Evolutionary conservation across 2,797 vertebrate genomes (phyloP), one percentile per base, ranked within the genome.

Genomic region (Myiotriccus ornatus): DNA sequence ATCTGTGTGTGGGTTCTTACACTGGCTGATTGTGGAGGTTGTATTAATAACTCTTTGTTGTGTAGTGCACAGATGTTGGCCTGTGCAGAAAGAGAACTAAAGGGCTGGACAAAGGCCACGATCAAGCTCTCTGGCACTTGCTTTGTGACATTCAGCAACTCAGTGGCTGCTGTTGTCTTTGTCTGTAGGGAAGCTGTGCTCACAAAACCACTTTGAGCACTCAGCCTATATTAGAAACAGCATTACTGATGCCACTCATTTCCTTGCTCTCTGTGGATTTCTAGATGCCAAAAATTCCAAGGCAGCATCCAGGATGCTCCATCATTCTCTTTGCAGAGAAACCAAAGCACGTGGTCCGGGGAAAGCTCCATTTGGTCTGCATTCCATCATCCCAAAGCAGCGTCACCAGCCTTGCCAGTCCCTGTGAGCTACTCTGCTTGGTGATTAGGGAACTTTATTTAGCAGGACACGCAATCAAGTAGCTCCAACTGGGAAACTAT

Each of bases 31-130:
- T 89, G 87, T 89, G 80, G 82, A 70, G 70, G 27, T 47, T 90
- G 77, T 65, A n/a, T 84, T 86, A 96, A 78, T 89, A 84, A 81
- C 65, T 65, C 88, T 78, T 85, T 96, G 69, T 94, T 87, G 43
- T 86, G 14, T 50, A 20, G 57, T 19, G 14, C 35, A 20, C 57
- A 57, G 82, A 75, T 80, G 30, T 27, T 71, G 71, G 78, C 59
- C 55, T 87, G 11, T 27, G 43, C 50, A 43, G 69, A 87, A 84
- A 43, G 68, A 82, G 50, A 69, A 64, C 55, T 79, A 35, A 88
- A 81, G 55, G 60, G 37, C 46, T 88, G 89, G 71, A 50, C 49
- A 64, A 84, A 90, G 57, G 84, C 87, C 3, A 8, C 35, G 44
- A 30, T 41, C 52, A 39, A 70, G 53, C 56, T 84, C 52, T 65